phyloP scores from a whole-genome alignment of 2,888 invertebrate species.

The Argyra leucocephala region DNA sequence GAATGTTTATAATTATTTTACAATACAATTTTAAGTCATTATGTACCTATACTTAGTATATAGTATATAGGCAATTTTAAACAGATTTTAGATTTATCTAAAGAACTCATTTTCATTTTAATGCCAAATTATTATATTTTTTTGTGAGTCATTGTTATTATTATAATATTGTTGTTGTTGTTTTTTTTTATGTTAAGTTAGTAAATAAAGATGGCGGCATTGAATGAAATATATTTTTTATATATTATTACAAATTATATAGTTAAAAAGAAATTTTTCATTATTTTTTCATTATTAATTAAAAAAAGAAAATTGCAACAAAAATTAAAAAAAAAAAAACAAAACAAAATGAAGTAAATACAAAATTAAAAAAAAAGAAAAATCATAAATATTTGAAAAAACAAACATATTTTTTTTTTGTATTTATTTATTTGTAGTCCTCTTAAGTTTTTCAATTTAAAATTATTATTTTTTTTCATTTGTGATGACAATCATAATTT shows the following conservation, averaged over 20 bases:
- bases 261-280: neutral
- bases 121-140: neutral
- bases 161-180: neutral
- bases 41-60: no score
- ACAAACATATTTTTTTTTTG: no score
- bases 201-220: neutral
- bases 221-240: neutral
- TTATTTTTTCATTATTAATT: conserved; percentile 5
- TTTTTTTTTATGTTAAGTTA: neutral
- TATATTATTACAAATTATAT: neutral
- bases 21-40: no score
- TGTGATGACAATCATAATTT: no score
- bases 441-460: no score
- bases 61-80: no score
- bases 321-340: neutral
- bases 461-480: no score
- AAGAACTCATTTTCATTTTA: neutral
- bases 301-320: neutral
- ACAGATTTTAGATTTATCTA: neutral
- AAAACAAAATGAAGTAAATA: no score
- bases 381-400: no score
- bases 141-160: neutral
- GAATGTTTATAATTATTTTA: no score
- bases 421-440: no score
- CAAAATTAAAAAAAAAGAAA: no score